These are phyloP conservation scores for Anseranas semipalmata DNA, from an alignment of 2,113 vertebrate species.

Conservation along the genomic window DNA sequence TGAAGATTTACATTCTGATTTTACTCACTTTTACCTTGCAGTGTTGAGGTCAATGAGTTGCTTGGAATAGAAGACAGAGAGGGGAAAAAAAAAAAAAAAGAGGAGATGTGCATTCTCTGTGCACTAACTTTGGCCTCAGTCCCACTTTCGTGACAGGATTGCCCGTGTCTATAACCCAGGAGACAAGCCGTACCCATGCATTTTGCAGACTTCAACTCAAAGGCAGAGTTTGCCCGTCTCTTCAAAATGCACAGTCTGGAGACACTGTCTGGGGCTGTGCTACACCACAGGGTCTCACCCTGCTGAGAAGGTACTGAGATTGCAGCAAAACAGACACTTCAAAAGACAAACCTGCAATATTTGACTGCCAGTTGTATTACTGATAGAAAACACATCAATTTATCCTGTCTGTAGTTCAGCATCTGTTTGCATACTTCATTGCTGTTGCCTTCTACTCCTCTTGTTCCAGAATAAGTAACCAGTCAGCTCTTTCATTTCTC, in stretches of 20 bases:
- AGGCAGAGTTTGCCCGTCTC: fast-evolving
- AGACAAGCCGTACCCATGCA: not conserved
- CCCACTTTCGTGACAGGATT: fast-evolving
- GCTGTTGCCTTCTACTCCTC: not conserved
- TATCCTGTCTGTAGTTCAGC: not conserved
- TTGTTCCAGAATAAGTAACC: not conserved
- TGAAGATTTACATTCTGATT: fast-evolving
- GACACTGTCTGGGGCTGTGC: fast-evolving
- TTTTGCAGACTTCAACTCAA: not conserved
- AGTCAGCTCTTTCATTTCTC: not conserved
- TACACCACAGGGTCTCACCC: too few species aligned
- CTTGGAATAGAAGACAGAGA: fast-evolving
- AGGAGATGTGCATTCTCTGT: not conserved
- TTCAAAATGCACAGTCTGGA: fast-evolving
- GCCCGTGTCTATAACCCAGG: fast-evolving
- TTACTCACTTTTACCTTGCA: not conserved
- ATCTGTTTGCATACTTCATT: fast-evolving
- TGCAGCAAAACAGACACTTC: not conserved
- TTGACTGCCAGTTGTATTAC: not conserved
- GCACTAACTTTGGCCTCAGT: not conserved
- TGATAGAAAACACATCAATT: not conserved
- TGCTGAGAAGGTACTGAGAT: not conserved
- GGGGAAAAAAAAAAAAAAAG: not conserved
- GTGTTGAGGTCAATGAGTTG: not conserved
- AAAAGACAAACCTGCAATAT: not conserved